Conservation (phyloP, 2,888 invertebrate genomes). For the Drosophila subsilvestris region DNA sequence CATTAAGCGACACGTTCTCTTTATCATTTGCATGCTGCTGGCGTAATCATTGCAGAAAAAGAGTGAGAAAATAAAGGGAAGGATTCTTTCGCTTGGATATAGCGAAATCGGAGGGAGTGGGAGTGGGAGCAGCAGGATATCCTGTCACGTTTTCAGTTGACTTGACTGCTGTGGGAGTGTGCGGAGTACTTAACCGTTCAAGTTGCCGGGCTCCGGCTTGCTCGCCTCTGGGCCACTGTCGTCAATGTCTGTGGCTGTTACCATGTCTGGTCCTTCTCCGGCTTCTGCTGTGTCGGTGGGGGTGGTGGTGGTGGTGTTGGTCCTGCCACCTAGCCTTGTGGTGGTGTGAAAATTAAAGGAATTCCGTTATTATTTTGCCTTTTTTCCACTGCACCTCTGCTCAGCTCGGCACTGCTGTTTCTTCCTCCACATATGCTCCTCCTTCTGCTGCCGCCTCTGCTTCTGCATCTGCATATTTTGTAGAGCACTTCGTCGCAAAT, state of each 20-base stretch:
- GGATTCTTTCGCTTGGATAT: not conserved
- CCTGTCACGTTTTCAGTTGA: conserved; percentile 79
- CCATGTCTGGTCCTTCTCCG: conserved; percentile 8
- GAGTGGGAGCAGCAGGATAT: conserved; percentile 61
- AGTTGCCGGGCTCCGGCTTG: conserved; percentile 53
- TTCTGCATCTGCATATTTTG: conserved; percentile 45
- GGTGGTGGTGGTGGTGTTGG: conserved; percentile 1
- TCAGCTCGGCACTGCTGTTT: not conserved
- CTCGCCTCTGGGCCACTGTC: conserved; percentile 68
- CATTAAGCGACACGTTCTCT: conserved; percentile 68
- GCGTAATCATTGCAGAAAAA: conserved; percentile 32
- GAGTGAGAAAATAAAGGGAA: conserved; percentile 5
- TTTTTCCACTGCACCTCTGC: conserved; percentile 45
- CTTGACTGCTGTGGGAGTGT: conserved; percentile 66
- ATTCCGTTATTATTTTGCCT: conserved; percentile 75
- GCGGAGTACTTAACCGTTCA: conserved; percentile 76
- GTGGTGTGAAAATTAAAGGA: conserved; percentile 76
- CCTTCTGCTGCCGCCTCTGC: not conserved
- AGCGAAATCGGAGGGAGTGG: conserved; percentile 27
- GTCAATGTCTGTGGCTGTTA: conserved; percentile 68
- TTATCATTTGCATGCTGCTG: conserved; percentile 62
- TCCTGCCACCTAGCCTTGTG: conserved; percentile 40
- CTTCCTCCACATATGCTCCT: not conserved
- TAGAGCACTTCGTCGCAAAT: conserved; percentile 75
- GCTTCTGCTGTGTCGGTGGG: not conserved